These are phyloP conservation scores for Dicaeum eximium DNA, from an alignment of 2,113 vertebrate genomes.

Conservation along the genomic window DNA sequence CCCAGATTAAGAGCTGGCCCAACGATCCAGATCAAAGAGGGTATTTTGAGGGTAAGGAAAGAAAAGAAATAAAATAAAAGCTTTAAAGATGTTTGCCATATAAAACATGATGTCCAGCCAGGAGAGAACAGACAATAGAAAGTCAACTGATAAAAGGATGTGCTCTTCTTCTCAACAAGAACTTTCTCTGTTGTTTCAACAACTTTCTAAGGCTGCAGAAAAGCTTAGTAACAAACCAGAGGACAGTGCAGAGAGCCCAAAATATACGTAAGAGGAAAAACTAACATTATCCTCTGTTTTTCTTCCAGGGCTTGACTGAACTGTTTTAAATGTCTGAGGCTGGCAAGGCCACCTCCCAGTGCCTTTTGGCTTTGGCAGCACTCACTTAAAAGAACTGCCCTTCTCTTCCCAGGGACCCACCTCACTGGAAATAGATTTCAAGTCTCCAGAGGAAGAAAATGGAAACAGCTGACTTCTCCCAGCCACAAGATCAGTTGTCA, in stretches of 20 bases:
- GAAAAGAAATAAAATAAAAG: background rate
- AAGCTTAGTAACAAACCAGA: background rate
- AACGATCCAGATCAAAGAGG: background rate
- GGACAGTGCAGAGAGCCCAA: background rate
- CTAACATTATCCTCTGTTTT: background rate
- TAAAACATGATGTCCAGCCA: background rate
- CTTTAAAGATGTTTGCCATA: background rate
- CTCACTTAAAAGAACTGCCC: background rate
- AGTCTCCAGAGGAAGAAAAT: background rate
- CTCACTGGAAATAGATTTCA: slow-evolving; percentile 34
- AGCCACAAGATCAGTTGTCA: background rate
- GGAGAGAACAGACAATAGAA: background rate
- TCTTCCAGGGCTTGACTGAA: background rate
- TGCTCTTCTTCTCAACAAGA: background rate
- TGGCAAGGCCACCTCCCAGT: background rate
- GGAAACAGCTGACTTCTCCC: slow-evolving; percentile 26
- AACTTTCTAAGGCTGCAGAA: background rate
- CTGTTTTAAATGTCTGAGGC: background rate
- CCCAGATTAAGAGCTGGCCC: background rate
- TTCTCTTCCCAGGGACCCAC: slow-evolving; percentile 24
- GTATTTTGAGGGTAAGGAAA: background rate
- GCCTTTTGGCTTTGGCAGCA: background rate
- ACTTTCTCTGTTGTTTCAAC: background rate
- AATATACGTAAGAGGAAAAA: background rate
- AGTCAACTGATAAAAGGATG: background rate